phyloP scores from a whole-genome alignment of 2,888 invertebrate species.

The Pelosia muscerda region DNA sequence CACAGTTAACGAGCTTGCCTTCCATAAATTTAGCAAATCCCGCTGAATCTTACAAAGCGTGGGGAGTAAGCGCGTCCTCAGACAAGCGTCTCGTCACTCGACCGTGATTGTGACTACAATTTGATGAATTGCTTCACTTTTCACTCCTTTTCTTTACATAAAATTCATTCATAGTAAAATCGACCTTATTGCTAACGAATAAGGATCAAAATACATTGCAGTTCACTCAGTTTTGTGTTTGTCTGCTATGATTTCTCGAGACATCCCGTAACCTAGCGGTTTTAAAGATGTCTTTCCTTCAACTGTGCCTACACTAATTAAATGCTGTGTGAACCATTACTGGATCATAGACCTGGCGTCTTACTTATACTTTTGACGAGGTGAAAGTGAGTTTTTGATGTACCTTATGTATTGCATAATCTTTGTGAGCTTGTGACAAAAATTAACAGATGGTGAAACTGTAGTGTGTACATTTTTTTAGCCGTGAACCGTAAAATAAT shows the following conservation, averaged over 20 bases:
- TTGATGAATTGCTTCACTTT: slow-evolving; percentile 76
- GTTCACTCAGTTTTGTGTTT: slow-evolving; percentile 22
- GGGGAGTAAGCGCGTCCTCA: slow-evolving; percentile 56
- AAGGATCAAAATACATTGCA: slow-evolving; percentile 11
- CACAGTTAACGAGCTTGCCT: slow-evolving; percentile 65
- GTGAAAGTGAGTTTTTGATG: slow-evolving; percentile 52
- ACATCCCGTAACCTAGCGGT: slow-evolving; percentile 51
- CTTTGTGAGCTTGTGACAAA: slow-evolving; percentile 24
- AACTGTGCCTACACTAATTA: slow-evolving; percentile 63
- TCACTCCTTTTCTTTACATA: slow-evolving; percentile 54
- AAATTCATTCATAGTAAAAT: slow-evolving; percentile 23
- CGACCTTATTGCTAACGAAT: slow-evolving; percentile 21
- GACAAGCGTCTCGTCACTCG: slow-evolving; percentile 69
- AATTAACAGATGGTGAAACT: too few species aligned
- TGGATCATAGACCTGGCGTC: slow-evolving; percentile 40
- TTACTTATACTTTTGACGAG: slow-evolving; percentile 41
- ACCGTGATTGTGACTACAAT: slow-evolving; percentile 76
- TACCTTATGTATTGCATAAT: slow-evolving; percentile 61
- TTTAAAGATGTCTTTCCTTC: slow-evolving; percentile 56
- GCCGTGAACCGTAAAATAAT: too few species aligned
- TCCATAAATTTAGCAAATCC: slow-evolving; percentile 69
- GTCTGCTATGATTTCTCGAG: slow-evolving; percentile 30
- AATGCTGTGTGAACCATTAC: slow-evolving; percentile 49
- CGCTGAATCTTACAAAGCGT: slow-evolving; percentile 62
- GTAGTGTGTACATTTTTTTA: not conserved